phyloP scores from a whole-genome alignment of 2,113 vertebrate species.

The Gobius niger region DNA sequence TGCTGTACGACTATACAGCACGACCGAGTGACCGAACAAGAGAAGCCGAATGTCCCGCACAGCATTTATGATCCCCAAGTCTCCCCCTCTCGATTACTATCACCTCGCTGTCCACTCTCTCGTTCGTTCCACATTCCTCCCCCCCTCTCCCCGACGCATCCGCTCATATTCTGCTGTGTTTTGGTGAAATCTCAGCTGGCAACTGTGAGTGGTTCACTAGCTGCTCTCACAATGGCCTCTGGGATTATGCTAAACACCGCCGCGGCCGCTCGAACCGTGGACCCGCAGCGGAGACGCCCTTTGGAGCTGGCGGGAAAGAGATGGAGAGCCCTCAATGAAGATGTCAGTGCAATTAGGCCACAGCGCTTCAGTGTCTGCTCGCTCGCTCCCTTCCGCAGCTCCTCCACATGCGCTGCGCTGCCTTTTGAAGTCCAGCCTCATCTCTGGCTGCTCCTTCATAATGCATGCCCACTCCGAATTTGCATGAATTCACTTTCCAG shows the following conservation, averaged over 20 bases:
- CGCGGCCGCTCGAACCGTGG: slow-evolving; percentile 74
- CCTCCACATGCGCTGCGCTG: slow-evolving; percentile 49
- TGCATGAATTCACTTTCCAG: slow-evolving; percentile 72
- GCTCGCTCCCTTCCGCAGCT: slow-evolving; percentile 51
- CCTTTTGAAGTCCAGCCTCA: slow-evolving; percentile 70
- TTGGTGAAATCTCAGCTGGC: slow-evolving; percentile 99
- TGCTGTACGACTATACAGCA: not conserved
- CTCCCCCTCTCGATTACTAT: slow-evolving; percentile 24
- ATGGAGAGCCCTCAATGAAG: slow-evolving; percentile 70
- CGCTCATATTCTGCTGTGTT: slow-evolving; percentile 81
- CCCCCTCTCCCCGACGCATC: slow-evolving; percentile 50
- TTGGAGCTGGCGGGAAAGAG: slow-evolving; percentile 64
- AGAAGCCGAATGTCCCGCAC: not conserved
- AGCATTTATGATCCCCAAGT: slow-evolving; percentile 30
- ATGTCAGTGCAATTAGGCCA: slow-evolving; percentile 75
- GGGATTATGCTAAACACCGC: slow-evolving; percentile 96
- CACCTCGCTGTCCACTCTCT: slow-evolving; percentile 2
- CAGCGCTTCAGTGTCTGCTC: slow-evolving; percentile 61
- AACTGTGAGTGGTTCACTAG: slow-evolving; percentile 92
- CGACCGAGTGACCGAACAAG: not conserved
- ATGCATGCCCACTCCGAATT: slow-evolving; percentile 69
- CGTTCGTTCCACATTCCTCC: slow-evolving; percentile 22
- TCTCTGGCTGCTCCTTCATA: slow-evolving; percentile 67
- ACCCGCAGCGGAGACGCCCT: slow-evolving; percentile 66
- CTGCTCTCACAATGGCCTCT: slow-evolving; percentile 93